Base-by-base conservation (phyloP, 1,140 invertebrate species). In the Dinothrombium tinctorium region DNA sequence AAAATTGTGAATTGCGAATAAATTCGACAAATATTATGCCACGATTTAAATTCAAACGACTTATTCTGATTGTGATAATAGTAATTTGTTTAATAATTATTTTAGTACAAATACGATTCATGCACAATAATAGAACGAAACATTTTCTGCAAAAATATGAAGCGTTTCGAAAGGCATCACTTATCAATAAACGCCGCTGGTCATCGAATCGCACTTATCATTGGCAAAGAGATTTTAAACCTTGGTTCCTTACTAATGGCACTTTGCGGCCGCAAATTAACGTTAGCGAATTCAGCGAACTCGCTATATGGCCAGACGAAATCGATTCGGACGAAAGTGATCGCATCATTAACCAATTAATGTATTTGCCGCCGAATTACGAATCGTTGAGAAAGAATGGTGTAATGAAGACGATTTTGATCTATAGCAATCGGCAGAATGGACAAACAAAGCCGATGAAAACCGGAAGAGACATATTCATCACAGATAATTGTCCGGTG, bases 351-450 rank as follows among this genome's bases (percentile, higher is more conserved):
- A 50, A 59, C 11, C 59, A 60, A 37, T 46, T 60, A 7, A 58
- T 60, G 57, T 60, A 51, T 44, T 38, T 56, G 2, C 57, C 59
- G 8, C 43, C 49, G 1, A 26, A 24, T 25, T 49, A 40, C 40
- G n/a, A 40, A 22, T 7, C 14, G 3, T 19, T 28, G 2, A 42
- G n/a, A 33, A 5, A 33, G 7, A 6, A 8, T 7, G 6, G 5
- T 6, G 5, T 53, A 45, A 32, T 64, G 36, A 86, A 87, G 59
- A 77, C 73, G 45, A 86, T 90, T 47, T 58, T 86, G 29, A 59
- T 86, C 3, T 77, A 74, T 35, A 82, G 83, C 49, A 80, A 81
- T 0, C 62, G 82, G 48, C 67, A 71, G 2, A 70, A 73, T 0
- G 80, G 76, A 75, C 56, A 54, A 7, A 11, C 9, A 14, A 14